phyloP scores from a whole-genome alignment of 2,797 vertebrate genomes.

The Parambassis ranga region DNA sequence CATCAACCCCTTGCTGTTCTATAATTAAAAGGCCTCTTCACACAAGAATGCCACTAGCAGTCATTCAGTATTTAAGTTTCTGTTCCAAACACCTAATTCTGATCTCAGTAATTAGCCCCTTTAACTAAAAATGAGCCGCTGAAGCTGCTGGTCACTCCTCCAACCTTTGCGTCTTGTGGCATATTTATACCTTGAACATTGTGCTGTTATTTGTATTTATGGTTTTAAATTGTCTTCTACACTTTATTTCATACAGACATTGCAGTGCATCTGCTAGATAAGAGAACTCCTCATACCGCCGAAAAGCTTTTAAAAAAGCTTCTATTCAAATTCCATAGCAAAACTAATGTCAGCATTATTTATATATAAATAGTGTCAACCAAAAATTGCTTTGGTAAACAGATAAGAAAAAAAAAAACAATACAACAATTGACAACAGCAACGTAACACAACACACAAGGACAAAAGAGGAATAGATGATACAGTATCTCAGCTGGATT shows the following conservation, averaged over 20 bases:
- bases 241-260: not conserved
- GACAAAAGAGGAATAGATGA: conserved; percentile 23
- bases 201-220: not conserved
- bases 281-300: not conserved
- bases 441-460: conserved; percentile 1
- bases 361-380: not conserved
- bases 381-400: not conserved
- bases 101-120: conserved; percentile 4
- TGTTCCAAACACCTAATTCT: conserved; percentile 5
- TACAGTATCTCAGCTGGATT: conserved; percentile 45
- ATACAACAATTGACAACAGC: not conserved
- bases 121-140: not conserved
- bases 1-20: conserved; percentile 17
- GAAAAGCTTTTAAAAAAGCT: not conserved
- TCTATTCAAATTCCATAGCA: not conserved
- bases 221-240: not conserved
- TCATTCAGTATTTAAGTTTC: not conserved
- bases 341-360: not conserved
- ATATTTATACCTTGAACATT: not conserved
- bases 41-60: conserved; percentile 1
- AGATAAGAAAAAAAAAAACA: not conserved
- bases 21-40: conserved; percentile 26
- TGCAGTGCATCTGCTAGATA: not conserved
- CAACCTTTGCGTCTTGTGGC: too few species aligned
- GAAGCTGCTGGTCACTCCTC: not conserved